Conservation (phyloP, 1,140 invertebrate species). For the Acromyrmex charruanus region DNA sequence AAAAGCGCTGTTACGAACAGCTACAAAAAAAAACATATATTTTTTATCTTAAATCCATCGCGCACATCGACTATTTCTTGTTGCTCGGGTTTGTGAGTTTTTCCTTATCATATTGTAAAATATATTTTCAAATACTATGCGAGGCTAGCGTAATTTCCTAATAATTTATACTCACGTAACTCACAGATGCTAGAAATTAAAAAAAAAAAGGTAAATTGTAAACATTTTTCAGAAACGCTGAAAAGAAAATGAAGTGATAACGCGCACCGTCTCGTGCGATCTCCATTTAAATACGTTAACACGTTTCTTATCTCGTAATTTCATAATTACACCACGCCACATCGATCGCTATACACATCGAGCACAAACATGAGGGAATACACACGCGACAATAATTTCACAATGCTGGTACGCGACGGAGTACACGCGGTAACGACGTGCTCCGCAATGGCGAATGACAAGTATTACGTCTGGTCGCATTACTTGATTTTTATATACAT, state of each 20-base stretch:
- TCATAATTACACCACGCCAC: slow-evolving; percentile 29
- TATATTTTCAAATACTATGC: neutral
- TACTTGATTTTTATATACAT: slow-evolving; percentile 30
- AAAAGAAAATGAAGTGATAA: slow-evolving; percentile 16
- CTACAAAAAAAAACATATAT: no score
- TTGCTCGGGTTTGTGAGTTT: neutral
- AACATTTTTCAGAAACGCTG: slow-evolving; percentile 9
- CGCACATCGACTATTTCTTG: neutral
- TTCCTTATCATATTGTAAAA: neutral
- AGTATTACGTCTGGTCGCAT: neutral
- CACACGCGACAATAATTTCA: slow-evolving; percentile 50
- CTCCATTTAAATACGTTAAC: slow-evolving; percentile 46
- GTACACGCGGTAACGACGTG: neutral
- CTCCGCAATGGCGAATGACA: slow-evolving; percentile 12
- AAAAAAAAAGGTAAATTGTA: neutral
- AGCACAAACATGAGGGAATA: neutral
- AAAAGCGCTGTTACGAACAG: neutral
- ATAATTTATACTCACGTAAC: neutral
- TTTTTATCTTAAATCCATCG: neutral
- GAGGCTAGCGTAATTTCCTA: neutral
- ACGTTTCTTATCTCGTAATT: slow-evolving; percentile 53
- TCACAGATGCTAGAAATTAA: neutral
- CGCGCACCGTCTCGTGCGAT: neutral
- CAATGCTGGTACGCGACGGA: slow-evolving; percentile 5
- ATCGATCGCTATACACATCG: slow-evolving; percentile 18